Base-by-base conservation (phyloP, 2,888 invertebrate species). In the Pollenia griseotomentosa region DNA sequence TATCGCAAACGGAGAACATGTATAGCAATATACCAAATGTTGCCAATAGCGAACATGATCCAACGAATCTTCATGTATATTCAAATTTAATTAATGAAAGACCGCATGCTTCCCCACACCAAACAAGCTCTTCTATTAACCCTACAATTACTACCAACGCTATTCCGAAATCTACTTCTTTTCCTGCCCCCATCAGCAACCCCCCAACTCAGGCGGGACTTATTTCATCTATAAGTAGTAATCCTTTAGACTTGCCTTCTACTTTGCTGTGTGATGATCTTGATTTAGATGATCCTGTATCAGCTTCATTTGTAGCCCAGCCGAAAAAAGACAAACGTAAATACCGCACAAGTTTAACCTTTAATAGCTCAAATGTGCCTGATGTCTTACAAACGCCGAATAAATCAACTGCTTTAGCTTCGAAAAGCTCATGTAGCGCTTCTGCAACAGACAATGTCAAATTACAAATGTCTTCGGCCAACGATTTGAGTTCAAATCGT, bases 401-500 rank as follows among this genome's bases (percentile, higher is more conserved):
- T 2, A 82, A 77, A 55, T 74, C 77, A 75, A 66, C 33, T 14
- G 8, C 44, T 11, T 82, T 81, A 75, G 73, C 71, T 73, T 71
- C 88, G 68, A 86, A 75, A 53, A 89, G 87, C 14, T 57, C 57
- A 12, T 77, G 66, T 12, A 83, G 78, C 23, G 61, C 83, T 57
- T 82, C 79, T 66, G 65, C 74, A 19, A 78, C 88, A 1, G 89
- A 87, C 71, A 78, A 68, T 23, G 78, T 81, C 9, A 83, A 83
- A 55, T 33, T 85, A 10, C 79, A 87, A 55, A 73, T 86, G 74
- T 79, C 75, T 61, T 81, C 87, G 7, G 57, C 77, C 19, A 80
- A 46, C 59, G 87, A 87, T 91, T 92, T 95, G 82, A 94, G 95
- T 91, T 96, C 97, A 85, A 96, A 96, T 93, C 95, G 96, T 88